These are phyloP conservation scores for Lasioglossum villosulum DNA, from an alignment of 2,888 invertebrate species.

Conservation along the genomic window DNA sequence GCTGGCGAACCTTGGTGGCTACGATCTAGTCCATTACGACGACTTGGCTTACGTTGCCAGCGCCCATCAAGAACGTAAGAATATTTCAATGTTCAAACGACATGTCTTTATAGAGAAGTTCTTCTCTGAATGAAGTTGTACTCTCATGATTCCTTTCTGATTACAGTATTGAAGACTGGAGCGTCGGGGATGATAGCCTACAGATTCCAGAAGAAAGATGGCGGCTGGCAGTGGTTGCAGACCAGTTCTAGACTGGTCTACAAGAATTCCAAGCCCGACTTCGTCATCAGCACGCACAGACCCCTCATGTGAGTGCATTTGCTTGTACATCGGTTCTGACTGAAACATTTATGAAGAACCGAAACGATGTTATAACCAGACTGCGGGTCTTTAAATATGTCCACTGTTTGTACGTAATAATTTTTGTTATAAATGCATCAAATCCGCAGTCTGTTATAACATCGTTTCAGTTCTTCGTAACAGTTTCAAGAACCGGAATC, in stretches of 20 bases:
- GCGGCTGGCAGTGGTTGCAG: conserved; percentile 99
- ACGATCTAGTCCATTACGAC: conserved; percentile 98
- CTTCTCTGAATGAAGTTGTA: too few species aligned
- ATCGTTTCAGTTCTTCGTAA: too few species aligned
- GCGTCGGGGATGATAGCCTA: conserved; percentile 99
- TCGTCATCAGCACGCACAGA: conserved; percentile 99
- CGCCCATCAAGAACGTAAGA: conserved; percentile 99
- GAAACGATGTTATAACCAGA: too few species aligned
- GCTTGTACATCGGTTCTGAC: too few species aligned
- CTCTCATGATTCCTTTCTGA: background rate
- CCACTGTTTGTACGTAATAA: too few species aligned
- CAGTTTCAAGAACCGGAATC: too few species aligned
- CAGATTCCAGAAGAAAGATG: conserved; percentile 97
- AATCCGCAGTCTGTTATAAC: too few species aligned
- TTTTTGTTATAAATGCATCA: too few species aligned
- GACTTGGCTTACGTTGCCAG: conserved; percentile 99
- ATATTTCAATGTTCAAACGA: conserved; percentile 66
- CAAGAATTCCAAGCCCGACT: conserved; percentile 99
- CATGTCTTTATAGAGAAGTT: fast-evolving
- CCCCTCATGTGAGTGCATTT: conserved; percentile 94
- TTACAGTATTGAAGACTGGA: conserved; percentile 98
- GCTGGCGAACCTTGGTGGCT: conserved; percentile 96
- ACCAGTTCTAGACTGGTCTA: conserved; percentile 98
- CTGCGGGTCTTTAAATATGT: too few species aligned
- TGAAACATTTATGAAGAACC: too few species aligned